phyloP scores from a whole-genome alignment of 2,888 invertebrate species.

The Ferdinandea cuprea region DNA sequence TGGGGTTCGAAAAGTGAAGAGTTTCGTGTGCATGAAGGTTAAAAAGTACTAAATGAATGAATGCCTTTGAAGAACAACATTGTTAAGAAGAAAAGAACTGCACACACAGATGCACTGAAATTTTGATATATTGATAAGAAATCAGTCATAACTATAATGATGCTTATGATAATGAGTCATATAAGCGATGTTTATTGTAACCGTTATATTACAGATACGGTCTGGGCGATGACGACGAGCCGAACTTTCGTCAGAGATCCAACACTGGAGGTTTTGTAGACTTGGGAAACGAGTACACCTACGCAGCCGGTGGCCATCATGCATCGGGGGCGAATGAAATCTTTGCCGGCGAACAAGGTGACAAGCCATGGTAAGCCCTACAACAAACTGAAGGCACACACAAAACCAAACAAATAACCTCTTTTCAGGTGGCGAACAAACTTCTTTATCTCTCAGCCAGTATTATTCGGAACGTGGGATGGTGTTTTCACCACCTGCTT shows the following conservation, averaged over 20 bases:
- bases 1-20: neutral
- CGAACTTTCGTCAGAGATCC: slow-evolving; percentile 84
- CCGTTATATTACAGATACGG: slow-evolving; percentile 81
- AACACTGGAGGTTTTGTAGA: slow-evolving; percentile 91
- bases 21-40: slow-evolving; percentile 21
- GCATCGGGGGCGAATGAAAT: slow-evolving; percentile 94
- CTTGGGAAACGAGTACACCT: slow-evolving; percentile 89
- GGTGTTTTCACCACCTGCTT: slow-evolving; percentile 99
- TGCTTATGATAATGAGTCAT: too few relatives aligned
- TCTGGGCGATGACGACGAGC: slow-evolving; percentile 81
- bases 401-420: neutral
- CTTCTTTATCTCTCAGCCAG: slow-evolving; percentile 97
- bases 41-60: too few relatives aligned
- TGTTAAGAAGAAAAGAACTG: neutral
- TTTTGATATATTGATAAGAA: too few relatives aligned
- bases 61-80: too few relatives aligned
- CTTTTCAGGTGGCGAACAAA: slow-evolving; percentile 95
- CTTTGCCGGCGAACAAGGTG: slow-evolving; percentile 94
- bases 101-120: neutral
- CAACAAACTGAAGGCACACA: neutral
- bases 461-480: slow-evolving; percentile 97
- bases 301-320: slow-evolving; percentile 92
- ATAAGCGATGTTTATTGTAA: too few relatives aligned
- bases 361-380: slow-evolving; percentile 81
- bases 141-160: too few relatives aligned